A percentile compares a stretch with the other conserved stretches of the same genome.
phyloP scores from a whole-genome alignment of 2,113 vertebrate genomes.

The Cyprinodon tularosa region DNA sequence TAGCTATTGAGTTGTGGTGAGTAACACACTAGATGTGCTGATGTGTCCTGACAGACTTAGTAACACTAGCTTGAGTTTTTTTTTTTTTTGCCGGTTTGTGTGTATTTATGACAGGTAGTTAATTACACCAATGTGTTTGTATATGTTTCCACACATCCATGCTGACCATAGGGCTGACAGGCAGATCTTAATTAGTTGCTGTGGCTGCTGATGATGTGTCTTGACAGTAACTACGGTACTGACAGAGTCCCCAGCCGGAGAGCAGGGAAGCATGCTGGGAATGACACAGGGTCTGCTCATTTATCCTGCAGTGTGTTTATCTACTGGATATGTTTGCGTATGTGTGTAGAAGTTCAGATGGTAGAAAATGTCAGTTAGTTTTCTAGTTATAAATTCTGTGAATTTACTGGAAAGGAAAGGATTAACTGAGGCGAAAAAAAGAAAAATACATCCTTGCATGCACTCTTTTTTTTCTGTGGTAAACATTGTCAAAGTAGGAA shows the following conservation, averaged over 20 bases:
- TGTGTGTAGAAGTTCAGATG: slow-evolving; percentile 25
- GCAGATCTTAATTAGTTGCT: slow-evolving; percentile 74
- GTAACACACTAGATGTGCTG: slow-evolving; percentile 35
- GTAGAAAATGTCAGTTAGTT: slow-evolving; percentile 46
- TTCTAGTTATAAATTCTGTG: slow-evolving; percentile 39
- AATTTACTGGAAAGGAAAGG: slow-evolving; percentile 37
- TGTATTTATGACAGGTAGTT: slow-evolving; percentile 60
- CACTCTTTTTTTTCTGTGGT: background rate
- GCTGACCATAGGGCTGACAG: slow-evolving; percentile 61
- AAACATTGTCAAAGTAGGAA: slow-evolving; percentile 51
- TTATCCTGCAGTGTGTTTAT: slow-evolving; percentile 43
- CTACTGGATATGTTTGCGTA: slow-evolving; percentile 3
- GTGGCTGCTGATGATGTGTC: slow-evolving; percentile 58
- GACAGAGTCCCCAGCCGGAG: slow-evolving; percentile 66
- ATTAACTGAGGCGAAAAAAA: slow-evolving; percentile 25
- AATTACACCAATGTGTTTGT: slow-evolving; percentile 54
- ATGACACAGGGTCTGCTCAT: slow-evolving; percentile 54
- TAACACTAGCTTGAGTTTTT: slow-evolving; percentile 3
- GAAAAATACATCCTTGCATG: slow-evolving; percentile 2
- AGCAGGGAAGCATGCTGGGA: slow-evolving; percentile 73
- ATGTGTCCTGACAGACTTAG: slow-evolving; percentile 48
- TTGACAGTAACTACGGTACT: slow-evolving; percentile 67
- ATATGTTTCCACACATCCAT: slow-evolving; percentile 26
- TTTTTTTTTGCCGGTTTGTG: slow-evolving; percentile 1
- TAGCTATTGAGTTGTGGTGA: slow-evolving; percentile 39